These are phyloP conservation scores for Corythaixoides concolor DNA, from an alignment of 2,113 vertebrate species.

Conservation along the genomic window DNA sequence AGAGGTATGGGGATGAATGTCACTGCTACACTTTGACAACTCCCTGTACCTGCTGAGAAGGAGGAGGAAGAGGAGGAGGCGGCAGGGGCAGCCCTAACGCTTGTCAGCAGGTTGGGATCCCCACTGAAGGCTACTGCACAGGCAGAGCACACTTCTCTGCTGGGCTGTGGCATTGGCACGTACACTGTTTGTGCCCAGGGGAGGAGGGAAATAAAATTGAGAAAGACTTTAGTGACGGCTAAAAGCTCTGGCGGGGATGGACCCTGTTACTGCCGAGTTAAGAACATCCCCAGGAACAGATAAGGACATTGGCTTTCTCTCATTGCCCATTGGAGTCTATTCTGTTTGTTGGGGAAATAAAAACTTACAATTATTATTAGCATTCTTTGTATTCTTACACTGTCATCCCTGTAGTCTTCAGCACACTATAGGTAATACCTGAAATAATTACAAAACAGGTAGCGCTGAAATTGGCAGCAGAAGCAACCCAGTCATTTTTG, in stretches of 20 bases:
- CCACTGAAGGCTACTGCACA: neutral
- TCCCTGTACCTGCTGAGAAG: neutral
- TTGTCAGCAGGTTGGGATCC: neutral
- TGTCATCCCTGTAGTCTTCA: neutral
- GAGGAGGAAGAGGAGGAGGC: neutral
- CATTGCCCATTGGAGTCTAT: neutral
- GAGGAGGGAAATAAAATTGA: neutral
- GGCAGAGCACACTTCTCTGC: neutral
- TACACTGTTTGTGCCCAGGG: neutral
- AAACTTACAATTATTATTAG: neutral
- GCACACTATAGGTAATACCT: neutral
- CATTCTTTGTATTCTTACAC: neutral
- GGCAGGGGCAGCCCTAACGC: neutral
- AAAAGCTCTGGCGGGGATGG: neutral
- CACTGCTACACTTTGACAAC: neutral
- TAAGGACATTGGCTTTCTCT: neutral
- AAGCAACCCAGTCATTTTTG: neutral
- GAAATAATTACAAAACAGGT: neutral
- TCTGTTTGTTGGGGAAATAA: neutral
- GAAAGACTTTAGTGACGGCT: neutral
- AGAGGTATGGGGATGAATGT: neutral
- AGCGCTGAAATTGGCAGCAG: neutral
- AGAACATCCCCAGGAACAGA: neutral
- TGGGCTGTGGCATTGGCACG: neutral
- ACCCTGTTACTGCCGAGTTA: rapidly evolving